Base-by-base conservation (phyloP, 2,888 invertebrate species). In the Dryomyza anilis region DNA sequence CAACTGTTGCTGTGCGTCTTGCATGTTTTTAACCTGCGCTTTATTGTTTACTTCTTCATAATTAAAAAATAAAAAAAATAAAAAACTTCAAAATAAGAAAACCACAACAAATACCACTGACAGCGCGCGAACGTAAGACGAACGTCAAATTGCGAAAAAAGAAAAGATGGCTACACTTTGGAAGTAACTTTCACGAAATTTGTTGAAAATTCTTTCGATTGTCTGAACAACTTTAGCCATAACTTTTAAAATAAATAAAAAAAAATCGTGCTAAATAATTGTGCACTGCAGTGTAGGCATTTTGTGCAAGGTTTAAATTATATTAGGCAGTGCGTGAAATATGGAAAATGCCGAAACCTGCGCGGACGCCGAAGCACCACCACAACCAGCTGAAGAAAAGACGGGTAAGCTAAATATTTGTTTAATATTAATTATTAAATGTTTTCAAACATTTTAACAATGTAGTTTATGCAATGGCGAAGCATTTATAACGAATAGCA, bases 91-190 rank as follows among this genome's bases (percentile, higher is more conserved):
- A 25, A 50, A 33, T n/a, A 12, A 19, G 14, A 53, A 43, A 53
- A 52, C 19, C n/a, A 14, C 19, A 39, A 39, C 30, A 53, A 53
- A 16, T 33, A 16, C 29, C n/a, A 55, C 29, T 57, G 63, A 57
- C 57, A 63, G 46, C 27, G 8, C 21, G 33, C 33, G 43, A 52
- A 43, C 27, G 30, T 7, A 3, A n/a, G 29, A 8, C 14, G 55
- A 69, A 69, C 39, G 70, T 71, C 69, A 71, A 68, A 64, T 68
- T 59, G 64, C 69, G 65, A 67, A 66, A 67, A 53, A 57, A 62
- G 30, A 27, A 43, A 70, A 70, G 62, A 70, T 70, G 70, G 69
- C 69, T 70, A 65, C 69, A 48, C 66, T 66, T 63, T n/a, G 27
- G 56, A n/a, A 60, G 39, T 30, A 64, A 45, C 53, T 64, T 66